phyloP scores from a whole-genome alignment of 2,888 invertebrate genomes.

The Gibbula magus region DNA sequence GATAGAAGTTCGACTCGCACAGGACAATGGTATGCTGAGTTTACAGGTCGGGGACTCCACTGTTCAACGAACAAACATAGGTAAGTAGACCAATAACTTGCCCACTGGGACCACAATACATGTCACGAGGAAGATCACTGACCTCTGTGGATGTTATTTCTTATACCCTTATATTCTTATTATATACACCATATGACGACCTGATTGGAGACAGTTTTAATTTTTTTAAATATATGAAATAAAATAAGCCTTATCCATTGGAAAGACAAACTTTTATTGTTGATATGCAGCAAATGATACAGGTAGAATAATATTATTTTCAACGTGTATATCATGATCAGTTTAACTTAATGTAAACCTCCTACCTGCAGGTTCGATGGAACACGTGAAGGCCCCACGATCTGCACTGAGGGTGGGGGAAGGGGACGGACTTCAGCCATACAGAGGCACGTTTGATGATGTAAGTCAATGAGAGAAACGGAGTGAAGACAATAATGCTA shows the following conservation, averaged over 20 bases:
- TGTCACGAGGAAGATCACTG: too few relatives aligned
- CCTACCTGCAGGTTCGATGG: not conserved
- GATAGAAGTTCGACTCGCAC: conserved; percentile 21
- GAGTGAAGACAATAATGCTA: not conserved
- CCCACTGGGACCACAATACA: too few relatives aligned
- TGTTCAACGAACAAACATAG: not conserved
- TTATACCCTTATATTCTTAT: too few relatives aligned
- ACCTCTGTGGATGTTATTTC: too few relatives aligned
- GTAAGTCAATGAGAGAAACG: not conserved
- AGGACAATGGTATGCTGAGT: not conserved
- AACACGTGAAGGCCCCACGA: conserved; percentile 17
- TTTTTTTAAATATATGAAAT: too few relatives aligned
- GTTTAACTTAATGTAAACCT: not conserved
- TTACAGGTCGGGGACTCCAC: conserved; percentile 2
- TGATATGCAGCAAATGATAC: too few relatives aligned
- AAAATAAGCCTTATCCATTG: too few relatives aligned
- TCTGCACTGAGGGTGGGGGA: conserved; percentile 6
- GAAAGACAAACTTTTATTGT: too few relatives aligned
- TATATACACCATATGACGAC: too few relatives aligned
- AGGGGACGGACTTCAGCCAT: conserved; percentile 6
- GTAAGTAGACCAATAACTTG: not conserved
- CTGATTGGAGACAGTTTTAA: too few relatives aligned
- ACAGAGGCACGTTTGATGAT: conserved; percentile 23
- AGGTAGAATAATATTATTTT: not conserved
- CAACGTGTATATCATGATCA: not conserved